phyloP scores from a whole-genome alignment of 2,888 invertebrate genomes.

The Oligia fasciuncula region DNA sequence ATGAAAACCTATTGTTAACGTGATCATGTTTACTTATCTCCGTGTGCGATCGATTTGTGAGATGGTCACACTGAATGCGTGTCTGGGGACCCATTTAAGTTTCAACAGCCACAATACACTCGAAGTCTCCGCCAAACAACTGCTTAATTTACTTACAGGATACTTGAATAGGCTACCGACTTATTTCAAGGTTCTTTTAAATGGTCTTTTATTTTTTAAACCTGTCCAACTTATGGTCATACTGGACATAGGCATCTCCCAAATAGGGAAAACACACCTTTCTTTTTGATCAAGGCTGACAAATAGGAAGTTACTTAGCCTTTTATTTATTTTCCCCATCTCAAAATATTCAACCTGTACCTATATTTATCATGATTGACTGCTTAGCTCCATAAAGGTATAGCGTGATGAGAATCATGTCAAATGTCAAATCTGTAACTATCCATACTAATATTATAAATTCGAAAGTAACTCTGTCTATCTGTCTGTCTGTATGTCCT shows the following conservation, averaged over 20 bases:
- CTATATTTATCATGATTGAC: neutral
- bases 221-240: neutral
- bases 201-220: neutral
- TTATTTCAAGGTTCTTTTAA: neutral
- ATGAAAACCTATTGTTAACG: conserved; percentile 1
- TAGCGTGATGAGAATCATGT: neutral
- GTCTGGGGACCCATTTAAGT: conserved; percentile 1
- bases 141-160: neutral
- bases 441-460: neutral
- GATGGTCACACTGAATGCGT: neutral
- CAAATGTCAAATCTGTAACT: neutral
- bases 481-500: no score
- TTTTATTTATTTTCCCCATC: neutral
- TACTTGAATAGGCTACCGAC: neutral
- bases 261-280: neutral
- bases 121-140: neutral
- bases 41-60: neutral
- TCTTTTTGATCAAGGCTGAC: neutral
- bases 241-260: neutral
- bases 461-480: no score
- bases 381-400: neutral
- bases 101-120: neutral
- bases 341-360: neutral
- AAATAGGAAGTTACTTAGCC: neutral
- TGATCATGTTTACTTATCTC: neutral